Evolutionary conservation across 2,113 vertebrate genomes (phyloP).

Genomic region (Jacana jacana): DNA sequence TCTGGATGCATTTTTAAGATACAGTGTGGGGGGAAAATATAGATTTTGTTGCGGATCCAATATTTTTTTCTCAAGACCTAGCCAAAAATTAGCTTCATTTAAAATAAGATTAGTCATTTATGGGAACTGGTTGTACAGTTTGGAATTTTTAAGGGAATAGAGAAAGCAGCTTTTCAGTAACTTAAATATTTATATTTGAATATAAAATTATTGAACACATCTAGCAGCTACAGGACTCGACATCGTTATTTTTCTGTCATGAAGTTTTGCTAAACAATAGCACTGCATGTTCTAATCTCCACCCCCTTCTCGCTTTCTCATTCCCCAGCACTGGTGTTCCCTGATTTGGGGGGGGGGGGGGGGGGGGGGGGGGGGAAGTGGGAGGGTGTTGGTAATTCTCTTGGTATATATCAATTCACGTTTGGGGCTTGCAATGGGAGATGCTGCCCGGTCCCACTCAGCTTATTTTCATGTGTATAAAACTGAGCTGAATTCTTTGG

Average conservation of each 20-base stretch:
- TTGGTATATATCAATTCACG: not conserved
- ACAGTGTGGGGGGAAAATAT: slow-evolving; percentile 13
- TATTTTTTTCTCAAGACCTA: slow-evolving; percentile 42
- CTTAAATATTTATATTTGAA: slow-evolving; percentile 63
- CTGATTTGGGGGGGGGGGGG: not conserved
- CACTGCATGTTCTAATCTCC: not conserved
- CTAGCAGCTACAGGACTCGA: not conserved
- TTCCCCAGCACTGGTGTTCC: not conserved
- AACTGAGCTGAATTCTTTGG: not conserved
- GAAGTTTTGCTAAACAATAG: not conserved
- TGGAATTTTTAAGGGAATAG: slow-evolving; percentile 44
- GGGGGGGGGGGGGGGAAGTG: too few species aligned
- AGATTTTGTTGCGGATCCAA: slow-evolving; percentile 45
- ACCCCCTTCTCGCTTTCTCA: not conserved
- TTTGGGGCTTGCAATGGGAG: not conserved
- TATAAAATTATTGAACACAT: not conserved
- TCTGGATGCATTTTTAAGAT: slow-evolving; percentile 50
- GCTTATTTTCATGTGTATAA: slow-evolving; percentile 29
- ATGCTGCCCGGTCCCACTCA: not conserved
- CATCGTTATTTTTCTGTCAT: slow-evolving; percentile 25
- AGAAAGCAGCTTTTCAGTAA: slow-evolving; percentile 28
- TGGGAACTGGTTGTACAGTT: slow-evolving; percentile 37
- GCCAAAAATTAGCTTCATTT: slow-evolving; percentile 66
- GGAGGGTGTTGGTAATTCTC: too few species aligned
- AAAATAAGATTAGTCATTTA: slow-evolving; percentile 64